Base-by-base conservation (phyloP, 2,888 invertebrate species). In the Rosalia funebris region DNA sequence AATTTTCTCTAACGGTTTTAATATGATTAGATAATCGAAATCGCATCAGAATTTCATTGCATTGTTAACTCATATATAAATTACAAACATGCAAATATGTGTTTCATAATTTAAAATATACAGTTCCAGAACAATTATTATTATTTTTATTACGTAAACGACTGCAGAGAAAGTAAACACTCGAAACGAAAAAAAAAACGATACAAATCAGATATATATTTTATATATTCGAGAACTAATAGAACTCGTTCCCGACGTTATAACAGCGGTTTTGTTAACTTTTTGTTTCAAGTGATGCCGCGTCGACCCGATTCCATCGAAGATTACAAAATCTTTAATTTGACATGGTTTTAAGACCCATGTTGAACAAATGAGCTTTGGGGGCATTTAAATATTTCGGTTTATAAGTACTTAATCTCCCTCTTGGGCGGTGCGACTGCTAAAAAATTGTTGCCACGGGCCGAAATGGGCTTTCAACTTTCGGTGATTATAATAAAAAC, bases 311-410 rank as follows among this genome's bases (percentile, higher is more conserved):
- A 36, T 32, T 34, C 16, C 47, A 34, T 47, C 47, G 15, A n/a
- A 16, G 47, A 47, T 47, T 36, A 47, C 16, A 45, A 31, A 45
- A 45, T 45, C 31, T 10, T 39, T 20, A 39, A 50, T 50, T 50
- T 15, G 19, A 37, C 50, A 50, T 39, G 50, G 50, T 39, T 39
- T 17, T 20, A 50, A 34, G 37, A 39, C 37, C 20, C 19, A 11
- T 39, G 37, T 12, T 14, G 37, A 37, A 37, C 37, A 50, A 37
- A 50, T 12, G 37, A 14, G 39, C 50, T 37, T 37, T 25, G 20
- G 36, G 19, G 11, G 37, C 10, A 37, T 36, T n/a, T 20, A 2
- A 20, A 36, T 50, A 37, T 20, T 42, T 42, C 12, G 42, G 19
- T 12, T 42, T 42, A 42, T 19, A 42, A 34, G 11, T 34, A 34